These are phyloP conservation scores for Decapterus maruadsi DNA, from an alignment of 2,797 vertebrate genomes.

Conservation along the genomic window DNA sequence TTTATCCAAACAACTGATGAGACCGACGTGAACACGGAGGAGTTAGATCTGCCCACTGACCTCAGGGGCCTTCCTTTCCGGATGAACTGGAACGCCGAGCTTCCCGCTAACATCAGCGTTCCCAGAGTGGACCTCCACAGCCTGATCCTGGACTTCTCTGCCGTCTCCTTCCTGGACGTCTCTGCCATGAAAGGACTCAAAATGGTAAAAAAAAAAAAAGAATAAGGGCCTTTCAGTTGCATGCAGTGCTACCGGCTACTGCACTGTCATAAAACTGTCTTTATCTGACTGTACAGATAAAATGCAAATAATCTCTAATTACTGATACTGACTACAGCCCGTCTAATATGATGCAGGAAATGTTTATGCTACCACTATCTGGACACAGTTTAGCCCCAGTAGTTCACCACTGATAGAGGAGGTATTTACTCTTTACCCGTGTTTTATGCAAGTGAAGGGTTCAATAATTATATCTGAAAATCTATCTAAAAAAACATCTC, in stretches of 20 bases:
- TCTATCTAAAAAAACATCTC: too few species aligned
- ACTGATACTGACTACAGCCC: background rate
- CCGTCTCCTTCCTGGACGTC: constrained; percentile 94
- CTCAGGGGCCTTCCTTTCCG: constrained; percentile 87
- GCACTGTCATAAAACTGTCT: background rate
- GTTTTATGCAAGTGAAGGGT: too few species aligned
- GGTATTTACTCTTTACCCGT: too few species aligned
- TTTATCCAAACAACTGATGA: constrained; percentile 47
- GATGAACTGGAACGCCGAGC: constrained; percentile 89
- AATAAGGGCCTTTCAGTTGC: background rate
- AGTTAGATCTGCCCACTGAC: constrained; percentile 87
- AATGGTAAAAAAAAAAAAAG: constrained; percentile 45
- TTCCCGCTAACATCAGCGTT: constrained; percentile 87
- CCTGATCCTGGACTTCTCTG: constrained; percentile 93
- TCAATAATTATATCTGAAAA: too few species aligned
- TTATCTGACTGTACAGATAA: background rate
- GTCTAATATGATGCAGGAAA: background rate
- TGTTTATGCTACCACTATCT: background rate
- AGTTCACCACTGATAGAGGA: too few species aligned
- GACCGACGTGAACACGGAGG: constrained; percentile 80
- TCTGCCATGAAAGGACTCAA: constrained; percentile 92
- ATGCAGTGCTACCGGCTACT: background rate
- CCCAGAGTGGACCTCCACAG: constrained; percentile 91
- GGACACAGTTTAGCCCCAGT: too few species aligned
- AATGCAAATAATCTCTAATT: background rate